Evolutionary conservation across 2,113 vertebrate species (phyloP).

Genomic region (Callorhinus ursinus): DNA sequence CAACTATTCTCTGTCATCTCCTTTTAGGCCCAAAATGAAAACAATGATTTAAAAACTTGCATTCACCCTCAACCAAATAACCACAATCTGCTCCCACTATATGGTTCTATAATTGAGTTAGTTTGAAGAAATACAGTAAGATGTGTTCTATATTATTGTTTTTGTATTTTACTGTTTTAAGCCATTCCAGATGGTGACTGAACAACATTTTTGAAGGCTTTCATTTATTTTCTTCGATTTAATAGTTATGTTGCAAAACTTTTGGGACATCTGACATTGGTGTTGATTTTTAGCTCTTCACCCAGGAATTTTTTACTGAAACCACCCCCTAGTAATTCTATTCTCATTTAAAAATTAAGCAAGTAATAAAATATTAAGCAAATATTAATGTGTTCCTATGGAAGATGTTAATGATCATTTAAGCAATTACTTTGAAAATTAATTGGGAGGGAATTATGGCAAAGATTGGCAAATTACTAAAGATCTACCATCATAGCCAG

Average conservation of each 20-base stretch:
- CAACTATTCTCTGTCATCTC: conserved; percentile 31
- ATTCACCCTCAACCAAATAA: conserved; percentile 30
- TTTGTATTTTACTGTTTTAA: conserved; percentile 66
- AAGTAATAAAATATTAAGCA: conserved; percentile 6
- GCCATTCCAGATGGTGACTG: conserved; percentile 58
- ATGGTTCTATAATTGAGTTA: conserved; percentile 60
- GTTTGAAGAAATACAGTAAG: conserved; percentile 63
- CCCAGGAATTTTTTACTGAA: conserved; percentile 31
- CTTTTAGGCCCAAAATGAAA: conserved; percentile 60
- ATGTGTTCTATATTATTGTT: conserved; percentile 34
- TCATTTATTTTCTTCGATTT: conserved; percentile 50
- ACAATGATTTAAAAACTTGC: conserved; percentile 62
- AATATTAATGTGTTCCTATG: conserved; percentile 34
- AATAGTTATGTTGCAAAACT: not conserved
- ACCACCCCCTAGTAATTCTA: not conserved
- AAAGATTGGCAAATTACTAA: not conserved
- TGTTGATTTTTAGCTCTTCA: not conserved
- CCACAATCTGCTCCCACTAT: conserved; percentile 19
- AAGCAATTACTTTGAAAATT: conserved; percentile 41
- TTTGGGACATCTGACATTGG: not conserved
- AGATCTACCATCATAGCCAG: not conserved
- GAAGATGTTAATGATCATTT: not conserved
- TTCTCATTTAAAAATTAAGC: conserved; percentile 22
- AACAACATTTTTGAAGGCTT: conserved; percentile 41
- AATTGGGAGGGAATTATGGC: not conserved